These are phyloP conservation scores for Ceratitis capitata DNA, from an alignment of 1,140 invertebrate species.

Conservation along the genomic window DNA sequence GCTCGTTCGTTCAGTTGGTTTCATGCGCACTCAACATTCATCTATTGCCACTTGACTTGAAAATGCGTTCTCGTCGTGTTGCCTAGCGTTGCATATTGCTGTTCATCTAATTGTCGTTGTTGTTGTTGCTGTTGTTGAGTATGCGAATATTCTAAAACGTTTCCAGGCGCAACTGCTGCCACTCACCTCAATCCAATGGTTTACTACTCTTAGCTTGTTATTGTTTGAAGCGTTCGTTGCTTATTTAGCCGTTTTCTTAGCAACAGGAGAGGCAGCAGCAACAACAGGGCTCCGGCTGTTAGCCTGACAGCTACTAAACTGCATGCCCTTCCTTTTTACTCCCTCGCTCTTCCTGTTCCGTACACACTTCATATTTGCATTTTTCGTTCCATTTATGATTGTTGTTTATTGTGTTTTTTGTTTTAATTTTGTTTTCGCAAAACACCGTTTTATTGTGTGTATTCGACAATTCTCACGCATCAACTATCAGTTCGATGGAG, in stretches of 20 bases:
- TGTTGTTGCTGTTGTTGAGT: not conserved
- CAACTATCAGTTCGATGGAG: conserved; percentile 4
- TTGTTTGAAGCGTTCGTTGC: conserved; percentile 24
- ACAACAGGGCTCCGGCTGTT: too few relatives aligned
- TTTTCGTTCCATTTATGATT: not conserved
- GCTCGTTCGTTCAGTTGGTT: not conserved
- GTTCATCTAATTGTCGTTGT: too few relatives aligned
- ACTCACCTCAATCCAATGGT: conserved; percentile 3
- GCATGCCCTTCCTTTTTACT: not conserved
- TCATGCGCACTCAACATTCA: conserved; percentile 4
- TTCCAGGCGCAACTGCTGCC: not conserved
- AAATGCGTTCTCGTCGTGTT: conserved; percentile 28
- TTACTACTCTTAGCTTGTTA: not conserved
- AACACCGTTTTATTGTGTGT: not conserved
- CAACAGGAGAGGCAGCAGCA: not conserved
- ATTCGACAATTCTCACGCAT: conserved; percentile 21
- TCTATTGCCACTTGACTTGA: conserved; percentile 35
- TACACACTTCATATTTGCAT: not conserved
- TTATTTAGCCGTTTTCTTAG: conserved; percentile 29
- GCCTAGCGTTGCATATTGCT: not conserved
- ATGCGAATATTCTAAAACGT: not conserved
- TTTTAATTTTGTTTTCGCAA: conserved; percentile 18
- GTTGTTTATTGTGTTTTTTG: conserved; percentile 10
- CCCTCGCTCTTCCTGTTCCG: not conserved
- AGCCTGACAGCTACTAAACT: not conserved